Base-by-base conservation (phyloP, 2,113 vertebrate species). In the Emberiza fucata region DNA sequence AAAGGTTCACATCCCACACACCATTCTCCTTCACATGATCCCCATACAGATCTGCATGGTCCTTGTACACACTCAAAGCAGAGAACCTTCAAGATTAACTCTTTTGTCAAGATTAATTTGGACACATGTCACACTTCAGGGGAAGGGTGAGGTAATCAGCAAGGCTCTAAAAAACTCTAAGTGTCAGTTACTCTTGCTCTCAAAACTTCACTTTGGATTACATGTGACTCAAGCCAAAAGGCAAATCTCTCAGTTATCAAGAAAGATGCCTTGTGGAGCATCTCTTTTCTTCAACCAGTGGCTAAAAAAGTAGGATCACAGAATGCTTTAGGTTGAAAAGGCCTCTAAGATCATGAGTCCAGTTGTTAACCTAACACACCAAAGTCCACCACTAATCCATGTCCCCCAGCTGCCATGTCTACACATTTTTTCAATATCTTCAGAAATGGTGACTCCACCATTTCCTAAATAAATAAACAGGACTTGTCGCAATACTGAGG, bases 401-500 rank as follows among this genome's bases (percentile, higher is more conserved):
- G 8, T 57, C 22, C 59, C 50, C 12, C 19, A 37, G 1, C 14
- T 4, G 7, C 35, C 50, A 64, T 0, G 0, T 22, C 48, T 40
- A 25, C 35, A 56, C 0, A 0, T 54, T 25, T 63, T 77, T 63
- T 42, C 35, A 31, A 17, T 27, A 12, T 22, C 10, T 42, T 42
- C 35, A 63, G 31, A 64, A 35, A 56, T 9, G 11, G 31, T 56
- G 42, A 56, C 35, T 48, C 35, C 22, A 70, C 12, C 40, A 42
- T 15, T 54, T 69, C 25, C 40, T 66, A 28, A 48, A 33, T 6
- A 83, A 83, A 70, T 37, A 16, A 56, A 42, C 18, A 37, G 63
- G 22, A 24, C 22, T 50, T 2, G 1, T 69, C 31, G 10, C 0
- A 0, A 7, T 24, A 4, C 8, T 42, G 35, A 35, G 48, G 45